Evolutionary conservation across 2,888 invertebrate genomes (phyloP).

Genomic region (Cybosia mesomella): DNA sequence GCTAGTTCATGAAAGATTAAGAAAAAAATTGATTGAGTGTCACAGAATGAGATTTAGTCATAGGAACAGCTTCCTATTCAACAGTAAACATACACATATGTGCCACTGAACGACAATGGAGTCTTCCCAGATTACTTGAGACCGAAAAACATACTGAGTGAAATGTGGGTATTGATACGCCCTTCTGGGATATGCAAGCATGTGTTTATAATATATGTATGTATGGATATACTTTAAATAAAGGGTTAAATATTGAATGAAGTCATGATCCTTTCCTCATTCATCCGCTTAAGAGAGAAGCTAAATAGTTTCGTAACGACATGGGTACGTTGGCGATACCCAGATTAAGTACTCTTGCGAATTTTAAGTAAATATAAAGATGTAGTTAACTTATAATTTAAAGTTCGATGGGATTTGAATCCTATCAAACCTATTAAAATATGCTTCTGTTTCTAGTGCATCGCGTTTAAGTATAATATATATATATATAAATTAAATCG

Average conservation of each 20-base stretch:
- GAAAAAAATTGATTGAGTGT: not conserved
- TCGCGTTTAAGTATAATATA: not conserved
- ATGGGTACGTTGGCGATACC: not conserved
- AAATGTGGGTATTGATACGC: not conserved
- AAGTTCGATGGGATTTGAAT: not conserved
- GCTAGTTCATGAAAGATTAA: too few species aligned
- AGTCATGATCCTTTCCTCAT: constrained; percentile 4
- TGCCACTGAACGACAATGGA: not conserved
- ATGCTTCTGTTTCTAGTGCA: not conserved
- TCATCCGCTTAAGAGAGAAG: constrained; percentile 16
- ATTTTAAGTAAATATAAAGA: not conserved
- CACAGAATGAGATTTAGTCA: not conserved
- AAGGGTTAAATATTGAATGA: not conserved
- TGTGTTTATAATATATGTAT: not conserved
- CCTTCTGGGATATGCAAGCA: not conserved
- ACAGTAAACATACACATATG: not conserved
- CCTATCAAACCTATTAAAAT: not conserved
- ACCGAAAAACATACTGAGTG: not conserved
- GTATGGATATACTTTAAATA: not conserved
- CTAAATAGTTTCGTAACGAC: constrained; percentile 4
- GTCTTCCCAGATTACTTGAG: not conserved
- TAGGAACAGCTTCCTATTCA: not conserved
- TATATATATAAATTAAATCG: too few species aligned
- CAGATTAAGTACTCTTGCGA: not conserved
- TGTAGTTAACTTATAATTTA: constrained; percentile 1